These are phyloP conservation scores for Sogatella furcifera DNA, from an alignment of 1,140 invertebrate genomes.

Conservation along the genomic window DNA sequence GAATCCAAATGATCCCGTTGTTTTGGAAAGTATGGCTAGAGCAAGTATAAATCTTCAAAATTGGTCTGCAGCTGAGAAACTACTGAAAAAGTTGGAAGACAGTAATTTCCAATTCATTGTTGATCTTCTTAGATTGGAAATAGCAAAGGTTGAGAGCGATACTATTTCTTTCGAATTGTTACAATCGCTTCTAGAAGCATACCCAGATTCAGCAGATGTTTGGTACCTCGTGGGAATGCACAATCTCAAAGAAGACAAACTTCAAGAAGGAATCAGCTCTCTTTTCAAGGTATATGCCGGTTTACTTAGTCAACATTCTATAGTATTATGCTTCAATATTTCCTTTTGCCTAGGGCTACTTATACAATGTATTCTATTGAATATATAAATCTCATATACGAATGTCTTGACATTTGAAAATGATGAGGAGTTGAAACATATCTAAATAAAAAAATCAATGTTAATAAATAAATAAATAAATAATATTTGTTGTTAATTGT, in stretches of 20 bases:
- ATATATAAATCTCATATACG: too few species aligned
- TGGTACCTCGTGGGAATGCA: slow-evolving; percentile 28
- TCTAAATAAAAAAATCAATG: too few species aligned
- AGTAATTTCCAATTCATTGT: slow-evolving; percentile 5
- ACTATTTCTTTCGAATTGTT: not conserved
- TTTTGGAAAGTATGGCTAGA: slow-evolving; percentile 32
- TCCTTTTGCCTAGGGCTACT: too few species aligned
- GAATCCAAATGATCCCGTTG: slow-evolving; percentile 25
- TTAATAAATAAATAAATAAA: too few species aligned
- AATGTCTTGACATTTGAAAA: too few species aligned
- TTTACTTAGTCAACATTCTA: too few species aligned
- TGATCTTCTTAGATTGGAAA: not conserved
- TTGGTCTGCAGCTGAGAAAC: slow-evolving; percentile 35
- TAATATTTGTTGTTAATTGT: too few species aligned
- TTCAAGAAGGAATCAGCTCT: slow-evolving; percentile 37
- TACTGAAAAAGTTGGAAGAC: slow-evolving; percentile 30
- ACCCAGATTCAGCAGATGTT: slow-evolving; percentile 16
- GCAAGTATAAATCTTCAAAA: slow-evolving; percentile 35
- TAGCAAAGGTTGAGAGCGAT: not conserved
- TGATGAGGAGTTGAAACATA: too few species aligned
- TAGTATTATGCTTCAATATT: too few species aligned
- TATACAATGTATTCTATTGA: too few species aligned
- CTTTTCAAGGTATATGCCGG: not conserved
- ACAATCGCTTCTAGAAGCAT: not conserved
- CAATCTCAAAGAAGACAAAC: slow-evolving; percentile 37